Percentiles rank a stretch among this genome's conserved stretches.
Conservation (phyloP, 2,888 invertebrate genomes). For the Tupiocoris notatus region DNA sequence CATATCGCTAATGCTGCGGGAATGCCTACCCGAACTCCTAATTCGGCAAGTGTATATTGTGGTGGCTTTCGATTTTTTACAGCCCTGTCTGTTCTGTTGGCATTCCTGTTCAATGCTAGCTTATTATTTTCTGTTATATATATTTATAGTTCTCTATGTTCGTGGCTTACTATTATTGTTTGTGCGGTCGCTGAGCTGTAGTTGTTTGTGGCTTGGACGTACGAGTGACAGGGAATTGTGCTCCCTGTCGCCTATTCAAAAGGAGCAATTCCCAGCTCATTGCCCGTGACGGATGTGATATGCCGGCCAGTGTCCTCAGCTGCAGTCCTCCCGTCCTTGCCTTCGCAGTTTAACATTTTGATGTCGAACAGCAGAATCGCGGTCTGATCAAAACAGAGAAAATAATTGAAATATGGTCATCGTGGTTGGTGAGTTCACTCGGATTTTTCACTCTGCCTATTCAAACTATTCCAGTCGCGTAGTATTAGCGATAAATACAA, state of each 20-base stretch:
- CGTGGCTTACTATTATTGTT: background rate
- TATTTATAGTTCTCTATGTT: background rate
- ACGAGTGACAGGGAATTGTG: too few relatives aligned
- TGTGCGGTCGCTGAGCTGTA: background rate
- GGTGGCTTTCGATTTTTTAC: too few relatives aligned
- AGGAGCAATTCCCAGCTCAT: too few relatives aligned
- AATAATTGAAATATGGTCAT: background rate
- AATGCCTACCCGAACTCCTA: too few relatives aligned
- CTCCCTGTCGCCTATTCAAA: too few relatives aligned
- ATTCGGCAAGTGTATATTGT: too few relatives aligned
- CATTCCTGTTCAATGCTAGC: background rate
- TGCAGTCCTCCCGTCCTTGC: background rate
- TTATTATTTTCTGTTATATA: background rate
- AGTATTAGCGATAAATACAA: too few relatives aligned
- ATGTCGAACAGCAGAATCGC: background rate
- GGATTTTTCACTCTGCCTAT: background rate
- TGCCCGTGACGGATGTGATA: background rate
- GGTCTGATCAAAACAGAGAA: background rate
- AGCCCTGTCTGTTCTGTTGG: background rate
- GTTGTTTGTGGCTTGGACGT: too few relatives aligned
- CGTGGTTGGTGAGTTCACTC: background rate
- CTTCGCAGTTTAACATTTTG: background rate
- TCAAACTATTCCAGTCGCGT: too few relatives aligned
- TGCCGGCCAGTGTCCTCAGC: background rate
- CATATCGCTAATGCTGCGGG: too few relatives aligned